Evolutionary conservation across 1,140 invertebrate genomes (phyloP), one percentile per base, ranked within the genome.

Genomic region (Leptoteleia sp.): DNA sequence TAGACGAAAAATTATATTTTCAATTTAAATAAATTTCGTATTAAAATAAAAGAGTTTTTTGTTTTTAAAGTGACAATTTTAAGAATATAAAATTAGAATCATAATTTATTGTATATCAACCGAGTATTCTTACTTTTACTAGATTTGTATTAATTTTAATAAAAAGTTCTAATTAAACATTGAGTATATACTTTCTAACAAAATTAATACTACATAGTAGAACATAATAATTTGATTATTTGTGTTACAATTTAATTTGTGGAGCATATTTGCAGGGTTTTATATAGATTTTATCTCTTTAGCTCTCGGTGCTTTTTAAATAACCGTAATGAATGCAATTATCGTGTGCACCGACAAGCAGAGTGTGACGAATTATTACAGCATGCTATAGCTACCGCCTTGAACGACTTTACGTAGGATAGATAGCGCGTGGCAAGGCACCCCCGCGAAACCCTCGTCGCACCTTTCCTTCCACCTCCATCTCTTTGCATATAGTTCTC

Each of bases 291-390:
- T 76, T 76, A 76, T 76, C 78, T 65, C 72, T 38, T 76, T 19
- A 38, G 65, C 52, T 76, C 55, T 29, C 6, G 72, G 73, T 61
- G 81, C 80, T 87, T 88, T 87, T 86, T 84, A 87, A 87, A 88
- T 87, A 88, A 88, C 84, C 84, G 86, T 87, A 87, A 87, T 88
- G 86, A 88, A 84, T 67, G 86, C 84, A 88, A 88, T 88, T 88
- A 87, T 87, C 87, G 84, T 88, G 87, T 84, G 87, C 87, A 83
- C 84, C 70, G 81, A 64, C 84, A 87, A 88, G 86, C 87, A 88
- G 87, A 88, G 87, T 88, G 85, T 87, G 84, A 88, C 87, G 86
- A 87, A 84, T 87, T 83, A 85, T 84, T 85, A 83, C 82, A 85
- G 86, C 82, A 81, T 76, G 80, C 81, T 79, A 85, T 72, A 48